Conservation (phyloP, 2,888 invertebrate species). For the Napeogenes inachia region DNA sequence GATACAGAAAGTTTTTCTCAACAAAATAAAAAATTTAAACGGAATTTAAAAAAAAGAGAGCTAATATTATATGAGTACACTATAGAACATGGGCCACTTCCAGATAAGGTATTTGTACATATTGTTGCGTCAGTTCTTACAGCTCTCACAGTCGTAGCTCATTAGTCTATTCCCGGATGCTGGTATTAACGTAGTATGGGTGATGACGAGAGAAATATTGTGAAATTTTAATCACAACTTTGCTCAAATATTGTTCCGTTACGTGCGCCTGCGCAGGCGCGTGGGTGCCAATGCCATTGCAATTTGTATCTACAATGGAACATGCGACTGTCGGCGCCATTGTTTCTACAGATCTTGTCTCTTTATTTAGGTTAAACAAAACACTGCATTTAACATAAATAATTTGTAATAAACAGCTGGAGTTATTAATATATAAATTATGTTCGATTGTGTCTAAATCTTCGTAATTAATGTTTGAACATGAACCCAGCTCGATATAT, state of each 20-base stretch:
- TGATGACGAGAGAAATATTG: conserved; percentile 52
- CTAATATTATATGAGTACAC: no score
- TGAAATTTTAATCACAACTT: conserved; percentile 43
- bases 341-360: conserved; percentile 29
- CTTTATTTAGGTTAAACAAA: conserved; percentile 29
- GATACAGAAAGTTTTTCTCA: no score
- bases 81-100: no score
- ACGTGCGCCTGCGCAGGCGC: conserved; percentile 28
- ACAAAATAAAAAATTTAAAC: no score
- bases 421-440: no score
- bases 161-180: conserved; percentile 13
- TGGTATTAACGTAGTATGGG: conserved; percentile 48
- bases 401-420: no score
- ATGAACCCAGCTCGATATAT: no score
- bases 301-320: conserved; percentile 31
- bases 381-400: conserved; percentile 17
- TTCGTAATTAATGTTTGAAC: no score
- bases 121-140: not conserved
- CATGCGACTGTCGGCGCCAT: conserved; percentile 24
- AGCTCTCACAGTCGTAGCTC: not conserved
- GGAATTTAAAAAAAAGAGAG: no score
- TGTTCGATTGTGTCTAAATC: no score
- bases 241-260: conserved; percentile 37
- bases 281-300: conserved; percentile 42
- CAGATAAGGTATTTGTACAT: no score